A percentile compares a stretch with the other conserved stretches of the same genome.
These are phyloP conservation scores for human DNA, from an alignment of 2,113 vertebrate species.

Conservation along the genomic window DNA sequence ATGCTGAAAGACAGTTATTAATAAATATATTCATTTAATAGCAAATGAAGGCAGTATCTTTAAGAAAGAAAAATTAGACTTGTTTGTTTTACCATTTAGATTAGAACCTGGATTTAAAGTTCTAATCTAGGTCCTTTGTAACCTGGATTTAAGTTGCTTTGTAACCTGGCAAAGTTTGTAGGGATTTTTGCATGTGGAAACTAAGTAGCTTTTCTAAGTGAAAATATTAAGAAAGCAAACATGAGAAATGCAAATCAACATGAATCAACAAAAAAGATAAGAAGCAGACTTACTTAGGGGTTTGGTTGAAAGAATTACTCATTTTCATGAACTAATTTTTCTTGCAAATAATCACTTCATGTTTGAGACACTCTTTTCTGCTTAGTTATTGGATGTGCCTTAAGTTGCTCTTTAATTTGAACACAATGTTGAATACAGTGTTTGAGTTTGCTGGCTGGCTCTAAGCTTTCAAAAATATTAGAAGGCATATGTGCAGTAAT, in stretches of 20 bases:
- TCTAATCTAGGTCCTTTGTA: background rate
- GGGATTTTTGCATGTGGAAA: background rate
- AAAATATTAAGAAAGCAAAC: constrained; percentile 44
- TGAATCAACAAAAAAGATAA: background rate
- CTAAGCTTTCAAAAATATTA: background rate
- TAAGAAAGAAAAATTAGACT: background rate
- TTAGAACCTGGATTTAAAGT: background rate
- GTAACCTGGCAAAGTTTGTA: background rate
- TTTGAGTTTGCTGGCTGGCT: background rate
- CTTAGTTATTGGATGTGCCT: background rate
- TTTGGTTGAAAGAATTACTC: background rate
- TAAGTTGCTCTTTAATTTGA: constrained; percentile 6
- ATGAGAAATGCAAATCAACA: background rate
- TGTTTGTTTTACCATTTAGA: background rate
- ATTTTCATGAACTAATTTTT: background rate
- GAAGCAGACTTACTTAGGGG: background rate
- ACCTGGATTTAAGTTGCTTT: background rate
- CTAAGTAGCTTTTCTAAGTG: background rate
- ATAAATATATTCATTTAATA: background rate
- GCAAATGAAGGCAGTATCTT: background rate
- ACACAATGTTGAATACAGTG: background rate
- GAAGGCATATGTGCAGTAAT: background rate
- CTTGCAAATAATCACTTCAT: background rate
- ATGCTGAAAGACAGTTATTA: background rate
- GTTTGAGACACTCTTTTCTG: background rate